Evolutionary conservation across 2,888 invertebrate species (phyloP).

Genomic region (Biston stratarius): DNA sequence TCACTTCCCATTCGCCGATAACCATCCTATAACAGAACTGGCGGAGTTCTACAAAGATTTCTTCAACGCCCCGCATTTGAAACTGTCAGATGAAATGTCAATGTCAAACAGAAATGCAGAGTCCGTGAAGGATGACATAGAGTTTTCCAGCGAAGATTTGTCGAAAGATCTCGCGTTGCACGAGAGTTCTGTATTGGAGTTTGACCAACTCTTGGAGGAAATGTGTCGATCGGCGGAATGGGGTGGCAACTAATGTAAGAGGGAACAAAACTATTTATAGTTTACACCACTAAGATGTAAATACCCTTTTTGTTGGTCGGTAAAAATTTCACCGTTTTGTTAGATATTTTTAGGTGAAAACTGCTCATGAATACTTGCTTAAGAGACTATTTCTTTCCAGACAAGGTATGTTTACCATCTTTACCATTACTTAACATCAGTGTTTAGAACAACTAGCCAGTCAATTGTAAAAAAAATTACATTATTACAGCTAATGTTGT

Average conservation of each 20-base stretch:
- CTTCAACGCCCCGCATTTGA: constrained; percentile 88
- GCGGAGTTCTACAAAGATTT: constrained; percentile 93
- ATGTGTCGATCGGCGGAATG: constrained; percentile 89
- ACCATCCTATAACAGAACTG: constrained; percentile 90
- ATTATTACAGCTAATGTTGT: too few relatives aligned
- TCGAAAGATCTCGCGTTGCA: constrained; percentile 90
- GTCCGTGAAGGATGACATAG: constrained; percentile 57
- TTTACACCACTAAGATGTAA: not conserved
- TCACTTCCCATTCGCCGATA: constrained; percentile 92
- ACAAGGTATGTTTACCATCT: not conserved
- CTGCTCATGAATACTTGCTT: too few relatives aligned
- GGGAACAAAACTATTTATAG: constrained; percentile 44
- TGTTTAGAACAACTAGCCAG: too few relatives aligned
- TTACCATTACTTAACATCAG: not conserved
- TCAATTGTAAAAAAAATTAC: too few relatives aligned
- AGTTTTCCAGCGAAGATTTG: constrained; percentile 83
- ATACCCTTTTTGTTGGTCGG: not conserved
- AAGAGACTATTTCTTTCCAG: too few relatives aligned
- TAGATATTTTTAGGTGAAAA: too few relatives aligned
- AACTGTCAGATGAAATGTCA: constrained; percentile 63
- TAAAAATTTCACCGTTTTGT: too few relatives aligned
- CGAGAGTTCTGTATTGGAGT: constrained; percentile 91
- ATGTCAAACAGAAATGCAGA: constrained; percentile 56
- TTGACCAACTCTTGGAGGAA: constrained; percentile 91
- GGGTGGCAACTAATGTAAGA: constrained; percentile 70